Percentiles rank a stretch among this genome's conserved stretches.
These are phyloP conservation scores for Synanthedon vespiformis DNA, from an alignment of 2,888 invertebrate species.

Conservation along the genomic window DNA sequence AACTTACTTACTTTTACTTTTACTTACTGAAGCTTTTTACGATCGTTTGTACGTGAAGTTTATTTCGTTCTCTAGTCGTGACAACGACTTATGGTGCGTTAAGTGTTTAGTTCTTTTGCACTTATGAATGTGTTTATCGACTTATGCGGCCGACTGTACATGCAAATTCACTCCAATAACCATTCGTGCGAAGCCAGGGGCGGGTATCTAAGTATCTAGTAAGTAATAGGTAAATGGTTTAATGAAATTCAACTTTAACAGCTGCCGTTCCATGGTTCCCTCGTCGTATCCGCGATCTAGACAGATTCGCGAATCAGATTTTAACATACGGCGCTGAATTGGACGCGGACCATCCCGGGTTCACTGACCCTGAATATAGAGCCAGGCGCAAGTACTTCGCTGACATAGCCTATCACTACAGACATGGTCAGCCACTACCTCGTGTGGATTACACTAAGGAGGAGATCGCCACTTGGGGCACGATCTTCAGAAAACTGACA, in stretches of 20 bases:
- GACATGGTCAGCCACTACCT: conserved; percentile 92
- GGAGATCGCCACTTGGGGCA: conserved; percentile 92
- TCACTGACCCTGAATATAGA: conserved; percentile 92
- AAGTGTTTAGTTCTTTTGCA: too few species aligned
- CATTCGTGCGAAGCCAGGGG: too few species aligned
- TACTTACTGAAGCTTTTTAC: too few species aligned
- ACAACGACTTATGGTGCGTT: too few species aligned
- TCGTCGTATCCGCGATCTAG: conserved; percentile 91
- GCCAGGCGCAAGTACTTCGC: conserved; percentile 90
- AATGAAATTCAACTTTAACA: conserved; percentile 18
- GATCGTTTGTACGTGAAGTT: too few species aligned
- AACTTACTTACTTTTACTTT: too few species aligned
- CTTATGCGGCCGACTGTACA: too few species aligned
- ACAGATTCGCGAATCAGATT: conserved; percentile 97
- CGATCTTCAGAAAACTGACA: conserved; percentile 86
- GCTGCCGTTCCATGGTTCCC: conserved; percentile 98
- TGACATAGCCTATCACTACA: conserved; percentile 95
- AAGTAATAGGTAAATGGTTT: neutral
- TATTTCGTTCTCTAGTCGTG: too few species aligned
- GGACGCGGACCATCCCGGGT: conserved; percentile 97
- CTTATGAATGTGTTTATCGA: too few species aligned
- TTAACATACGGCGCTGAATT: conserved; percentile 96
- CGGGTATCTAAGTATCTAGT: too few species aligned
- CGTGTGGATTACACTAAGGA: conserved; percentile 90
- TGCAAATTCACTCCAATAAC: too few species aligned